These are phyloP conservation scores for Leucania comma DNA, from an alignment of 2,888 invertebrate species.

Conservation along the genomic window DNA sequence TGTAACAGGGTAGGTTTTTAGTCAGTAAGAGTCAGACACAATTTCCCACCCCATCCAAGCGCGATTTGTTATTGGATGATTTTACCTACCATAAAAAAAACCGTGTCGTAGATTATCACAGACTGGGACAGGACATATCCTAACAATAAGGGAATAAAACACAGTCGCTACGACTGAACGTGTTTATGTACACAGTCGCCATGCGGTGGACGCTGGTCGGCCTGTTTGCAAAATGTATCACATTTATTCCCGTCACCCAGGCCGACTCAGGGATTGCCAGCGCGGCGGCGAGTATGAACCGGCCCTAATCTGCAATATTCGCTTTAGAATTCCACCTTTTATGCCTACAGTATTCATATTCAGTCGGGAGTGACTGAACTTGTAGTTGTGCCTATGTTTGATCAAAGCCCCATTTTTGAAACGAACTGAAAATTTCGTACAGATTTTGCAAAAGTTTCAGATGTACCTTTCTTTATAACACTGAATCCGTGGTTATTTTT, in stretches of 20 bases:
- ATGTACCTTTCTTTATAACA: no score
- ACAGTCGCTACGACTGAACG: slow-evolving; percentile 17
- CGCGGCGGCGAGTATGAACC: slow-evolving; percentile 22
- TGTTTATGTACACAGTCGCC: slow-evolving; percentile 31
- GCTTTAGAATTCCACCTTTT: slow-evolving; percentile 36
- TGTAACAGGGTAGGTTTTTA: no score
- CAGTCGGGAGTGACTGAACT: neutral
- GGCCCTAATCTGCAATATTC: slow-evolving; percentile 49
- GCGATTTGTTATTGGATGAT: no score
- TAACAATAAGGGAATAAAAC: slow-evolving; percentile 52
- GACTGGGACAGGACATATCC: slow-evolving; percentile 21
- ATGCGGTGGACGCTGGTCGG: slow-evolving; percentile 23
- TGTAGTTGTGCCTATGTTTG: neutral
- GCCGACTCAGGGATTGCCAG: slow-evolving; percentile 19
- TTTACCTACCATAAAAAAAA: no score
- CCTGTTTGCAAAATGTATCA: slow-evolving; percentile 54
- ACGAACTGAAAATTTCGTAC: neutral
- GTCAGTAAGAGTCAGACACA: no score
- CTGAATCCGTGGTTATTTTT: no score
- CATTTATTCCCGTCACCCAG: slow-evolving; percentile 53
- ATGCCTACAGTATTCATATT: slow-evolving; percentile 21
- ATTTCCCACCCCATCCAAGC: no score
- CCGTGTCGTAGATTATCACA: slow-evolving; percentile 3
- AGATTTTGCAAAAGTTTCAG: no score
- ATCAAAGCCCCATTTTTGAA: neutral